Conservation (phyloP, 2,113 vertebrate genomes). For the Nansenia antarctica region DNA sequence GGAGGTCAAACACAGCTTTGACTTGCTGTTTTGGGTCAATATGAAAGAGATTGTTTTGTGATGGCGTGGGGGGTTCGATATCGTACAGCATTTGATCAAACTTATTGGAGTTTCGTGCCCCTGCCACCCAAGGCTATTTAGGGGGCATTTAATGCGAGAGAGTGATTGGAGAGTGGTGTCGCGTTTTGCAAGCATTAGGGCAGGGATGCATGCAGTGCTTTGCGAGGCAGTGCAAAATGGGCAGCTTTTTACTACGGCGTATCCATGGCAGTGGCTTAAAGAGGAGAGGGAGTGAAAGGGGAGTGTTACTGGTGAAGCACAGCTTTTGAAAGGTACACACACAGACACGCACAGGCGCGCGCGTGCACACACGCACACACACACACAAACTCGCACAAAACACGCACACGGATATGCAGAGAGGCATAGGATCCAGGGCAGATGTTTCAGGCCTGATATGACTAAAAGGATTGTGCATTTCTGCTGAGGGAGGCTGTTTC, state of each 20-base stretch:
- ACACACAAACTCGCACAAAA: constrained; percentile 40
- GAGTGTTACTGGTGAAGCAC: background rate
- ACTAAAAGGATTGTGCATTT: constrained; percentile 57
- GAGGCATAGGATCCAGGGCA: constrained; percentile 37
- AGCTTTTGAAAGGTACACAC: background rate
- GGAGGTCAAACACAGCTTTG: background rate
- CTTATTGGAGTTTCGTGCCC: background rate
- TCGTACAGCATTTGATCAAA: background rate
- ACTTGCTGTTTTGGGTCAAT: background rate
- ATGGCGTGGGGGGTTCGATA: background rate
- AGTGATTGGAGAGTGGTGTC: background rate
- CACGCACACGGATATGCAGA: background rate
- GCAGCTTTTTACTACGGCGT: background rate
- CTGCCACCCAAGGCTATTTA: background rate
- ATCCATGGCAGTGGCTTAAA: constrained; percentile 2
- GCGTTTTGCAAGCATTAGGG: background rate
- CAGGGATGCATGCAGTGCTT: too few relatives aligned
- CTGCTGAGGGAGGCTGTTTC: constrained; percentile 59
- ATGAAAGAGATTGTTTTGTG: background rate
- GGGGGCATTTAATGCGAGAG: background rate
- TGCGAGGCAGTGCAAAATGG: background rate
- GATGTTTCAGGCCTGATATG: constrained; percentile 58
- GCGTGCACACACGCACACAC: constrained; percentile 12
- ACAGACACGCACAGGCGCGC: constrained; percentile 5
- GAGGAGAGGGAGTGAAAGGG: constrained; percentile 4